Base-by-base conservation (phyloP, 2,113 vertebrate species). In the Agapornis roseicollis region DNA sequence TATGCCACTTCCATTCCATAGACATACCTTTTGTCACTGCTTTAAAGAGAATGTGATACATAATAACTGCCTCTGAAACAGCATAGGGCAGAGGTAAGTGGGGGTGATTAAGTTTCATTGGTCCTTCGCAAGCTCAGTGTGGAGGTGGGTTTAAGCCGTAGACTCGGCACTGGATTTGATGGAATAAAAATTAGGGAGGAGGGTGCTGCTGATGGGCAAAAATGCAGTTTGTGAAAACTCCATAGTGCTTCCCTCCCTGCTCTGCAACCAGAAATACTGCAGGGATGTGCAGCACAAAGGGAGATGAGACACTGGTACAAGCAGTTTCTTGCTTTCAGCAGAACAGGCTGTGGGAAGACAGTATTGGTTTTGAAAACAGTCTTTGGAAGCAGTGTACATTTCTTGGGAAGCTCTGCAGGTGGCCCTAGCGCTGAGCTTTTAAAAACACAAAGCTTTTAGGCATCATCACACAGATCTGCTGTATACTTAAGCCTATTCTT, bases 371-470 rank as follows among this genome's bases (percentile, higher is more conserved):
- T 73, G 58, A 74, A 91, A 94, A 77, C 46, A 50, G 19, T 39
- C 60, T 94, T 88, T 93, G 88, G 68, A 90, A 71, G 53, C 33
- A 50, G 35, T 3, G 14, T n/a, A 60, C 13, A 18, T 74, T 88
- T 88, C 91, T 85, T 85, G 77, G 87, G 68, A 90, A 93, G 69
- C 68, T 95, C 80, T 96, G 85, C 91, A 96, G 88, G 79, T 93
- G 91, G 76, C 92, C 79, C 82, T 90, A 93, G 79, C 0, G 0
- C 49, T 68, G 90, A 88, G 47, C 47, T 93, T 85, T 91, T 85
- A 71, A 80, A 89, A 90, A 23, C 42, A 52, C 33, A 74, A 55
- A 71, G 44, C 13, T 90, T 91, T 91, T 53, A 89, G 47, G 16
- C 69, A 47, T 58, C n/a, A 50, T 78, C 39, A 55, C 29, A 33